These are phyloP conservation scores for Cranoglanis bouderius DNA, from an alignment of 2,113 vertebrate genomes.

Conservation along the genomic window DNA sequence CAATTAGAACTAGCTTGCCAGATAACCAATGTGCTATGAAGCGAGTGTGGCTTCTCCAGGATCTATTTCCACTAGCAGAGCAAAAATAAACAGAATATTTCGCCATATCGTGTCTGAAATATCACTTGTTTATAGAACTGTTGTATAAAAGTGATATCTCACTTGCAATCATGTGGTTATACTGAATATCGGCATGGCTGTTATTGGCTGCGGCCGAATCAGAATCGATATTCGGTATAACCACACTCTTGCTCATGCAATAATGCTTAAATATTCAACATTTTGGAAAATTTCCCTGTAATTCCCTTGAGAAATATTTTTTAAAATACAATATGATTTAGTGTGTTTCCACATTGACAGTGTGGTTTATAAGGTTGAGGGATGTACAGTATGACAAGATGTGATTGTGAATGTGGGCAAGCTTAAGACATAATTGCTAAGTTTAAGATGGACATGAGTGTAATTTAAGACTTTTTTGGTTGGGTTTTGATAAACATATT, in stretches of 20 bases:
- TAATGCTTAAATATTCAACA: background rate
- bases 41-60: background rate
- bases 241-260: background rate
- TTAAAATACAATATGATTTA: background rate
- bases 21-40: background rate
- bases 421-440: background rate
- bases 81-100: background rate
- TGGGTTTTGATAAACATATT: background rate
- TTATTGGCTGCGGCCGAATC: background rate
- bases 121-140: background rate
- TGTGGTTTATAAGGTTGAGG: background rate
- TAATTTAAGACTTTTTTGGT: background rate
- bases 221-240: background rate
- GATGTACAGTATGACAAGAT: background rate
- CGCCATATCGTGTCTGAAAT: background rate
- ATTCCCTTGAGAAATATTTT: background rate
- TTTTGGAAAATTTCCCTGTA: background rate
- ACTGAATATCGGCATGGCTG: background rate
- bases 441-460: background rate
- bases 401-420: background rate
- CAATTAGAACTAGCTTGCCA: background rate
- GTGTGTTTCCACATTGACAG: background rate
- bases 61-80: background rate
- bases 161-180: background rate
- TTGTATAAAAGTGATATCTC: background rate